These are phyloP conservation scores for Sapayoa aenigma DNA, from an alignment of 2,113 vertebrate species.

Conservation along the genomic window DNA sequence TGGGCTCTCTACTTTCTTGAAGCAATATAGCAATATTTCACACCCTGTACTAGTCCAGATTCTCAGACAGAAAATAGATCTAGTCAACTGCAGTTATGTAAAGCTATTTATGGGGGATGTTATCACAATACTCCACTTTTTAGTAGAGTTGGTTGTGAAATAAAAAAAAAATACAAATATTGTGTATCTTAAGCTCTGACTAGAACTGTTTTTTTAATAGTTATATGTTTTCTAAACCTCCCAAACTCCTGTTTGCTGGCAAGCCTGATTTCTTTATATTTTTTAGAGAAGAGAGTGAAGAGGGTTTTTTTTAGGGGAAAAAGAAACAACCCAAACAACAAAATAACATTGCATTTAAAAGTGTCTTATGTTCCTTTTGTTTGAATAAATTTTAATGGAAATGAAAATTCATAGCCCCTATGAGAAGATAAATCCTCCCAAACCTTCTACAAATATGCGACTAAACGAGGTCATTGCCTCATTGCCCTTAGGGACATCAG, in stretches of 20 bases:
- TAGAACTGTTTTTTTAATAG: background rate
- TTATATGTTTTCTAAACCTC: background rate
- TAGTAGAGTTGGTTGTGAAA: background rate
- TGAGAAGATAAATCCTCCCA: background rate
- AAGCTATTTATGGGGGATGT: background rate
- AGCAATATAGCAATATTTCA: background rate
- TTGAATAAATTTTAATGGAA: background rate
- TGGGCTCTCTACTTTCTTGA: background rate
- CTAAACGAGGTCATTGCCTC: fast-evolving
- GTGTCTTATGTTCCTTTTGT: background rate
- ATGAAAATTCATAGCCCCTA: background rate
- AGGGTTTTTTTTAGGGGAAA: background rate
- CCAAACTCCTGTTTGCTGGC: background rate
- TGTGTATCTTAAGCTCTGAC: background rate
- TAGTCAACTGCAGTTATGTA: background rate
- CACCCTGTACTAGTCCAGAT: background rate
- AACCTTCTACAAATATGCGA: background rate
- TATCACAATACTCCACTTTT: background rate
- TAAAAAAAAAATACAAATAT: background rate
- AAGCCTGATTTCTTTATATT: background rate
- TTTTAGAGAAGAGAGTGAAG: background rate
- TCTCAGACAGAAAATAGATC: background rate
- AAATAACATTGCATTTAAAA: background rate
- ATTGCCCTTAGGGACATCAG: background rate
- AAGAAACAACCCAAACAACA: fast-evolving